Evolutionary conservation across 1,140 invertebrate genomes (phyloP).

Genomic region (Magallana angulata): DNA sequence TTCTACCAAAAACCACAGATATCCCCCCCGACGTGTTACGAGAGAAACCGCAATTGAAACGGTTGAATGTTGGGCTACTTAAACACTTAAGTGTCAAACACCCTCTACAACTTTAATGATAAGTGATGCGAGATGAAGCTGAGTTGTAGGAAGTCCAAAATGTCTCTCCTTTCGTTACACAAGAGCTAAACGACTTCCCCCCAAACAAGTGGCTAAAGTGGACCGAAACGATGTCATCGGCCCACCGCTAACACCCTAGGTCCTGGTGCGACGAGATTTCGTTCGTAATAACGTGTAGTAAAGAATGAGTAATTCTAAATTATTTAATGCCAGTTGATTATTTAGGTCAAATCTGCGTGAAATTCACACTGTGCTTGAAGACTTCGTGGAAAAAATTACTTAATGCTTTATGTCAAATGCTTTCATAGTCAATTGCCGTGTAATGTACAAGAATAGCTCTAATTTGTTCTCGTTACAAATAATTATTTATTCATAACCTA

Average conservation of each 20-base stretch:
- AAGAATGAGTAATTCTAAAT: conserved; percentile 31
- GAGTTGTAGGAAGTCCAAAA: conserved; percentile 29
- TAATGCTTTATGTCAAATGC: conserved; percentile 19
- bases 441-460: background rate
- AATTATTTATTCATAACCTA: too few relatives aligned
- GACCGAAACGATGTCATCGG: conserved; percentile 5
- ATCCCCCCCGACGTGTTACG: background rate
- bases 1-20: background rate
- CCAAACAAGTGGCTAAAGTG: conserved; percentile 12
- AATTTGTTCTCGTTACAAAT: too few relatives aligned
- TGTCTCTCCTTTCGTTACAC: conserved; percentile 26
- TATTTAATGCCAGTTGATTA: conserved; percentile 27
- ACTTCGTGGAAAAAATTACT: background rate
- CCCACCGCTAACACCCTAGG: background rate
- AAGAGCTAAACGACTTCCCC: conserved; percentile 28
- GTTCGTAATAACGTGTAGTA: conserved; percentile 12
- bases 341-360: conserved; percentile 30
- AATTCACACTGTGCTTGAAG: conserved; percentile 20
- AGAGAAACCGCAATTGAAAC: conserved; percentile 29
- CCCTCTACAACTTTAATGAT: conserved; percentile 18
- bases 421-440: background rate
- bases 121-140: background rate
- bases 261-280: background rate
- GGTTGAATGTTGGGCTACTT: conserved; percentile 9
- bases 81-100: conserved; percentile 28